Evolutionary conservation across 1,140 invertebrate genomes (phyloP), one percentile per base, ranked within the genome.

Genomic region (Whitmania pigra): DNA sequence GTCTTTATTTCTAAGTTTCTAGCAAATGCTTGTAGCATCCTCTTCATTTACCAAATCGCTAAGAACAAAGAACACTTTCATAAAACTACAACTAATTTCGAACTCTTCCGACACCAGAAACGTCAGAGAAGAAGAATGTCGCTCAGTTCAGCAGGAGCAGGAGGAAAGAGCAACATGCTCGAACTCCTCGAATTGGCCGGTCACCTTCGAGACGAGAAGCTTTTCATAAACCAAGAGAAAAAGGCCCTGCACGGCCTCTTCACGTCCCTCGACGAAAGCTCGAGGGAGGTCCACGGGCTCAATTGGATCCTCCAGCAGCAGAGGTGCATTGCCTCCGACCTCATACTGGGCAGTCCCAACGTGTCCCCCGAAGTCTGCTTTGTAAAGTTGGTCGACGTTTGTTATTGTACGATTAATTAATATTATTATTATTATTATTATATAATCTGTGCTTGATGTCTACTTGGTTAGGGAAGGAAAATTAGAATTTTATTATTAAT

Each of bases 281-380:
- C 87, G 0, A 86, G 88, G 70, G 82, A 85, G 53, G 80, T 90
- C n/a, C 86, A 87, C 31, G 88, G 93, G 80, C 85, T 89, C 75
- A 88, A 92, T 40, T 96, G 92, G 91, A 87, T 94, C 71, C 90
- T 89, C 60, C 88, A 89, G 4, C 90, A 93, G 80, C 91, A 96
- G 80, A 86, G 90, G 74, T 85, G 89, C 53, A 92, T 91, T 79
- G 84, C 95, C 6, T 89, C 92, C 76, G 87, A 87, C 74, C 81
- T 96, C 73, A 88, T 94, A 67, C 84, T 89, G 22, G 87, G 88
- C 11, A 84, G 87, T 73, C 87, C 87, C 49, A 89, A 91, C 77
- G 87, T 87, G 53, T 87, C 89, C 49, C 88, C 89, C 2, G 73
- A 36, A 71, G 75, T 40, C 63, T 76, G 22, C 74, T 75, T 11